Percentiles rank a stretch among this genome's conserved stretches.
These are phyloP conservation scores for Lysiphlebus fabarum DNA, from an alignment of 1,140 invertebrate genomes.

Conservation along the genomic window DNA sequence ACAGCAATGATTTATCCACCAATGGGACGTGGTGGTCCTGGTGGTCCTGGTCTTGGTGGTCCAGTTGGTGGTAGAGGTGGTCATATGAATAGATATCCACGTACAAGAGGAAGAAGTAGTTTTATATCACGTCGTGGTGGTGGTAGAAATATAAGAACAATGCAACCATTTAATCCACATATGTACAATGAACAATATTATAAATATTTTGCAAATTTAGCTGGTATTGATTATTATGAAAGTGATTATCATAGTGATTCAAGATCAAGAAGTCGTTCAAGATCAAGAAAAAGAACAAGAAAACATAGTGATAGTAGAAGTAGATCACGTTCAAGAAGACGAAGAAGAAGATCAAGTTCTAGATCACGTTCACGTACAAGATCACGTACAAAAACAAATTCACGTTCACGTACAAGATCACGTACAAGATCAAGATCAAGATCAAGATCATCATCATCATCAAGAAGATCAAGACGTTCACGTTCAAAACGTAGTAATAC, in stretches of 20 bases:
- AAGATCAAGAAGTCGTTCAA: slow-evolving; percentile 39
- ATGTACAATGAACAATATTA: slow-evolving; percentile 52
- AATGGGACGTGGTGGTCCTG: slow-evolving; percentile 28
- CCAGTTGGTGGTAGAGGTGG: slow-evolving; percentile 11
- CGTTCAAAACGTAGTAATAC: slow-evolving; percentile 11
- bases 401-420: slow-evolving; percentile 32
- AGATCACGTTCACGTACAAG: slow-evolving; percentile 28
- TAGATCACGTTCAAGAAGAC: slow-evolving; percentile 25
- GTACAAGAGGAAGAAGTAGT: slow-evolving; percentile 32
- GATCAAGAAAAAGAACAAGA: slow-evolving; percentile 29
- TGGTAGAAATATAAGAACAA: slow-evolving; percentile 25
- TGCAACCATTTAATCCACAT: slow-evolving; percentile 39
- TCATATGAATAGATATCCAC: slow-evolving; percentile 30
- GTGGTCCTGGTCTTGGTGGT: no score
- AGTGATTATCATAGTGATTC: slow-evolving; percentile 46
- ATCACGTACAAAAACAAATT: slow-evolving; percentile 38
- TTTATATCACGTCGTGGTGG: slow-evolving; percentile 27
- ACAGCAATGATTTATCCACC: slow-evolving; percentile 40
- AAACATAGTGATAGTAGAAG: slow-evolving; percentile 36
- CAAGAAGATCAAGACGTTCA: slow-evolving; percentile 23
- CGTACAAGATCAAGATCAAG: slow-evolving; percentile 24
- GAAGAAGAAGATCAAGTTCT: slow-evolving; percentile 31
- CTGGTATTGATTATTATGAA: slow-evolving; percentile 45
- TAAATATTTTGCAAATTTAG: slow-evolving; percentile 50
- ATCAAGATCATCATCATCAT: slow-evolving; percentile 28